A percentile compares a stretch with the other conserved stretches of the same genome.
Conservation (phyloP, 2,888 invertebrate genomes). For the Allophyes oxyacanthae region DNA sequence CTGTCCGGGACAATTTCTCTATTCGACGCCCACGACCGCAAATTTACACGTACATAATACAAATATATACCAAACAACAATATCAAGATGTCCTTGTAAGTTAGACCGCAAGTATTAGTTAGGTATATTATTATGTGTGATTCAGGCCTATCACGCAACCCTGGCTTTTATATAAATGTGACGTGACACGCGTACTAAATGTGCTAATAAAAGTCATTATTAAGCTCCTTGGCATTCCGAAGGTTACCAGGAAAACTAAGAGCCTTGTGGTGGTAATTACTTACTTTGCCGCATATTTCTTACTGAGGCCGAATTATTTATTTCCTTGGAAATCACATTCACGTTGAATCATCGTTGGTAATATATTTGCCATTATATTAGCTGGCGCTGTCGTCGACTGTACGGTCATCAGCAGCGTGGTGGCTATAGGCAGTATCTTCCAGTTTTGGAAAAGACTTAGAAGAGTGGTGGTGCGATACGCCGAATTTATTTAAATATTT, state of each 20-base stretch:
- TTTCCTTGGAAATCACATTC: too few relatives aligned
- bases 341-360: too few relatives aligned
- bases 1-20: too few relatives aligned
- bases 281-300: neutral
- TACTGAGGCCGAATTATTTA: too few relatives aligned
- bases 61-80: slow-evolving; percentile 4
- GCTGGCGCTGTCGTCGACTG: too few relatives aligned
- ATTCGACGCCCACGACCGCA: slow-evolving; percentile 10
- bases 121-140: slow-evolving; percentile 8
- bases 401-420: too few relatives aligned
- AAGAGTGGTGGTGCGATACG: too few relatives aligned
- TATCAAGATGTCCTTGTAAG: slow-evolving; percentile 28
- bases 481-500: too few relatives aligned
- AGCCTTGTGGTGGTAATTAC: neutral
- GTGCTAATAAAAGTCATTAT: slow-evolving; percentile 19
- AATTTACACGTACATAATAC: neutral
- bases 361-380: too few relatives aligned
- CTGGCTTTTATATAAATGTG: slow-evolving; percentile 25
- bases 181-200: slow-evolving; percentile 31
- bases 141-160: slow-evolving; percentile 36
- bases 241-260: slow-evolving; percentile 14
- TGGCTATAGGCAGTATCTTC: too few relatives aligned
- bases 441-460: too few relatives aligned
- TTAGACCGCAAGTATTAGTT: slow-evolving; percentile 2
- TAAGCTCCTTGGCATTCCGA: slow-evolving; percentile 18